Evolutionary conservation across 2,888 invertebrate species (phyloP).

Genomic region (Octodonta nipae): DNA sequence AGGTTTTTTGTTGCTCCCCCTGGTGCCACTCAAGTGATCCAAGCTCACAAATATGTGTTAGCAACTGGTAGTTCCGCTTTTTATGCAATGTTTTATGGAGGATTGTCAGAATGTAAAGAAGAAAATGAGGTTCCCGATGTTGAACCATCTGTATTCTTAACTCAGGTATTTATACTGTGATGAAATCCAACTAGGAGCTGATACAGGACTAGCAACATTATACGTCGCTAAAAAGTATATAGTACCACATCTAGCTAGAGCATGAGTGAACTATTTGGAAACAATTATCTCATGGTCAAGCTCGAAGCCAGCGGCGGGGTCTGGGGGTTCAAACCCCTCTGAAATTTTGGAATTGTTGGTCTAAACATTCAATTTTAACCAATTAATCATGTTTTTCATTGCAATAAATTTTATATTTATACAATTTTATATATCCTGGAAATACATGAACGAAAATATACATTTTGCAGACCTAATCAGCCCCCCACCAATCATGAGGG

Average conservation of each 20-base stretch:
- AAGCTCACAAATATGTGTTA: conserved; percentile 90
- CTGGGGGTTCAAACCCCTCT: too few species aligned
- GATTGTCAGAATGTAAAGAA: conserved; percentile 77
- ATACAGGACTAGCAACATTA: conserved; percentile 83
- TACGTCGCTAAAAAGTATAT: conserved; percentile 96
- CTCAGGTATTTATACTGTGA: conserved; percentile 93
- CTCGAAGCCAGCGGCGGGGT: too few species aligned
- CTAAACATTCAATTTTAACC: too few species aligned
- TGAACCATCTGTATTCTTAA: conserved; percentile 90
- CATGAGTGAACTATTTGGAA: conserved; percentile 89
- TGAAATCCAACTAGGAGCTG: conserved; percentile 88
- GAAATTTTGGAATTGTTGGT: too few species aligned
- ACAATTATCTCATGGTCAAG: conserved; percentile 91
- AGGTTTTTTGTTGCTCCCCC: conserved; percentile 37
- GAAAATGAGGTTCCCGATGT: conserved; percentile 94
- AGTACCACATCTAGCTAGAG: conserved; percentile 83
- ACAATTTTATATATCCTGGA: too few species aligned
- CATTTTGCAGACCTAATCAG: too few species aligned
- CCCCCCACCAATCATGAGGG: too few species aligned
- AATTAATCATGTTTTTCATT: too few species aligned
- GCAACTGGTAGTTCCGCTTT: conserved; percentile 95
- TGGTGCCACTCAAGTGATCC: conserved; percentile 45
- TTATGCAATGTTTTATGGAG: conserved; percentile 96
- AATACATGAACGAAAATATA: too few species aligned
- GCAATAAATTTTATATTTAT: too few species aligned